Evolutionary conservation across 2,888 invertebrate species (phyloP).

Genomic region (Tuta absoluta): DNA sequence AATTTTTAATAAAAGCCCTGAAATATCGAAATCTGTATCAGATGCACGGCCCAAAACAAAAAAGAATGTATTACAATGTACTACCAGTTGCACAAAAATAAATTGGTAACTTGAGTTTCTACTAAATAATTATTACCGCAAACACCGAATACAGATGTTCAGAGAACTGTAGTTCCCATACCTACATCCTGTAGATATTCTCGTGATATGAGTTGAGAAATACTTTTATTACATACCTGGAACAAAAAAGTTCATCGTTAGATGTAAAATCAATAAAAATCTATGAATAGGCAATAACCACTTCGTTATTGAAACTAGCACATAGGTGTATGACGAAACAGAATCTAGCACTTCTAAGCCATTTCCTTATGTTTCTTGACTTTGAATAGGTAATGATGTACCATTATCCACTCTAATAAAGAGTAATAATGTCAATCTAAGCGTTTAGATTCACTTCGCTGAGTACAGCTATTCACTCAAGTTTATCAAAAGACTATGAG

Average conservation of each 20-base stretch:
- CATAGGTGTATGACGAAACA: background rate
- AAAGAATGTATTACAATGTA: too few relatives aligned
- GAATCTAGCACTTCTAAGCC: background rate
- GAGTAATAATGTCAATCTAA: constrained; percentile 24
- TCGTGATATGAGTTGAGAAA: too few relatives aligned
- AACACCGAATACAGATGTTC: too few relatives aligned
- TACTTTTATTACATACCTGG: background rate
- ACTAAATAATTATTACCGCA: too few relatives aligned
- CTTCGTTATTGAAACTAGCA: background rate
- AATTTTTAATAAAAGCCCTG: background rate
- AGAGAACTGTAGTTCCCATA: too few relatives aligned
- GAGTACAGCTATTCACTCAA: constrained; percentile 6
- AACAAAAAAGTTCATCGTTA: background rate
- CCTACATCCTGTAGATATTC: too few relatives aligned
- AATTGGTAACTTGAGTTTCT: too few relatives aligned
- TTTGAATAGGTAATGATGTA: constrained; percentile 16
- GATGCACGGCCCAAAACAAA: too few relatives aligned
- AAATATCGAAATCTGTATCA: too few relatives aligned
- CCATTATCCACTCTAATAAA: constrained; percentile 23
- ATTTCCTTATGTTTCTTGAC: background rate
- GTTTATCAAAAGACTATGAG: background rate
- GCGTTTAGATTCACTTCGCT: constrained; percentile 10
- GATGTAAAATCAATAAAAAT: background rate
- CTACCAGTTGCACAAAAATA: too few relatives aligned
- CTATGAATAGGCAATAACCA: constrained; percentile 2